Base-by-base conservation (phyloP, 1,140 invertebrate genomes). In the Euura saliciscinereae region DNA sequence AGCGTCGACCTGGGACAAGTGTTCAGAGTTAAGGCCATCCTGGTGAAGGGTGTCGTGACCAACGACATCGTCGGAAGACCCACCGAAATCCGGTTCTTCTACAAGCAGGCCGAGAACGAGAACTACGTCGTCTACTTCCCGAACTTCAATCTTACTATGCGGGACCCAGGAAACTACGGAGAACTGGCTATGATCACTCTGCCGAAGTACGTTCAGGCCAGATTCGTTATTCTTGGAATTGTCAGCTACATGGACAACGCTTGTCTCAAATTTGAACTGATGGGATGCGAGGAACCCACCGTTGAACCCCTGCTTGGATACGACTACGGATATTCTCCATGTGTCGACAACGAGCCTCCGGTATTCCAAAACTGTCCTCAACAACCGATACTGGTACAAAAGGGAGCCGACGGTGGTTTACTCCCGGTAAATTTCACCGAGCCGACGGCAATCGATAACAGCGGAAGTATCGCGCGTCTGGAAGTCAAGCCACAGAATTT, bases 61-160 rank as follows among this genome's bases (percentile, higher is more conserved):
- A 97, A 97, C 77, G 96, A 98, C 80, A 96, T 98, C 69, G 96
- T 98, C 8, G 97, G 97, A 71, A 90, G 97, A 72, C 96, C 97
- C 6, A 98, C 96, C 0, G 97, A 98, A 90, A 96, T 99, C 71
- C 90, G 97, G 73, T 97, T 99, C 87, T 99, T 99, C 90, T 99
- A 99, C 84, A 99, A 99, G 87, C 94, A 96, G 87, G 90, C 94
- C 4, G 96, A 97, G 85, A 93, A 88, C 77, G 97, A 98, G 83
- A 98, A 98, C 80, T 98, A 98, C 79, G 96, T 98, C 6, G 96
- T 98, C 0, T 98, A 98, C 78, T 98, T 97, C 89, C 97, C 97
- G 10, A 98, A 98, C 80, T 98, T 98, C 82, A 98, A 97, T 85
- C 84, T 98, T 43, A 97, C 96, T 0, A 96, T 96, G 91, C 89